These are phyloP conservation scores for Rallus limicola DNA, from an alignment of 2,113 vertebrate species.

Conservation along the genomic window DNA sequence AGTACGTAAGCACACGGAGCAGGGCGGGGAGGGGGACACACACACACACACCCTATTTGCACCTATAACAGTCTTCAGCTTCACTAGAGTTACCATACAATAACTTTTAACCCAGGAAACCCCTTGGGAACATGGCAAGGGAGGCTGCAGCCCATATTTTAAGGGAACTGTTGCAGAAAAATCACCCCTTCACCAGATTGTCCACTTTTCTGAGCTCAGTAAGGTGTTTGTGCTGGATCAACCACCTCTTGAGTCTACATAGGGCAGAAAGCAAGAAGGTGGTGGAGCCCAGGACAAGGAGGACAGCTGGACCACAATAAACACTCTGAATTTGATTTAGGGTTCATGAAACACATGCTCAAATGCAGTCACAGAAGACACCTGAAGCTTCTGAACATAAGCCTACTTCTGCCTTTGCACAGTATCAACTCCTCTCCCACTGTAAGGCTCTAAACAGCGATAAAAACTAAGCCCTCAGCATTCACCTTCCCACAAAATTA, in stretches of 20 bases:
- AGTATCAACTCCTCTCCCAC: not conserved
- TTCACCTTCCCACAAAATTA: not conserved
- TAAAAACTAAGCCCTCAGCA: not conserved
- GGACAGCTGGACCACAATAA: accelerated
- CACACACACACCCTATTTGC: too few species aligned
- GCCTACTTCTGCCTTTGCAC: not conserved
- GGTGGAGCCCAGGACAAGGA: not conserved
- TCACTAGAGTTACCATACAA: not conserved
- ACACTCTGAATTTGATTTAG: not conserved
- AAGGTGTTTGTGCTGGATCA: not conserved
- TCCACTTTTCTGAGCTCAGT: not conserved
- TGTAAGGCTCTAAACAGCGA: not conserved
- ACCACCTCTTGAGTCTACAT: not conserved
- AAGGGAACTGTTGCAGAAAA: not conserved
- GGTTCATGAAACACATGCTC: not conserved
- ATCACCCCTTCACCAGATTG: not conserved
- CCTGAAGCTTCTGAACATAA: not conserved
- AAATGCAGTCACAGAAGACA: not conserved
- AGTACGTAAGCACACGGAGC: too few species aligned
- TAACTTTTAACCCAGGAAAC: not conserved
- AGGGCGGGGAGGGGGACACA: too few species aligned
- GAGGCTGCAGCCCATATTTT: not conserved
- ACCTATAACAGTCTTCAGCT: not conserved
- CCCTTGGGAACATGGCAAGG: not conserved
- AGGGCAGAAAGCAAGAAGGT: not conserved